These are phyloP conservation scores for Oncorhynchus clarkii DNA, from an alignment of 2,113 vertebrate species.

Conservation along the genomic window DNA sequence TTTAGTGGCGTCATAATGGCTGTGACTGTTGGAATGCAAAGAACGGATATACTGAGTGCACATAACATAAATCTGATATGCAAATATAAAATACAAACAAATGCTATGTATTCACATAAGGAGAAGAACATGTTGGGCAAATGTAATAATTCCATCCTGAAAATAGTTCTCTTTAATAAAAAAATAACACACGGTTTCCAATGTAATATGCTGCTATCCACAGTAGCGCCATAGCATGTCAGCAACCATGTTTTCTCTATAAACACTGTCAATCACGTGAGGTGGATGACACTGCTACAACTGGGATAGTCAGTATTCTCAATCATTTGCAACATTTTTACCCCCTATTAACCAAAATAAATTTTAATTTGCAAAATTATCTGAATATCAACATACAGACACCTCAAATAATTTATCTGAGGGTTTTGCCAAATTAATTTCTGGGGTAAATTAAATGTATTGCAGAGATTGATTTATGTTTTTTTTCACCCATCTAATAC, in stretches of 20 bases:
- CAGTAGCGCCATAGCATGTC: background rate
- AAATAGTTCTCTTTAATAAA: background rate
- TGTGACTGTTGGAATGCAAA: background rate
- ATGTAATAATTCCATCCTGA: background rate
- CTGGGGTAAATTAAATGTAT: slow-evolving; percentile 8
- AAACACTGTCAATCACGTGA: background rate
- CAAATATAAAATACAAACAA: background rate
- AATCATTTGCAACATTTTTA: background rate
- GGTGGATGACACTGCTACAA: background rate
- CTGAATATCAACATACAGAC: background rate
- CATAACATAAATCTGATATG: background rate
- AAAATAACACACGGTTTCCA: background rate
- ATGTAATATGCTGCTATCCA: background rate
- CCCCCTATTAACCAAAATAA: background rate
- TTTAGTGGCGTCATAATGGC: background rate
- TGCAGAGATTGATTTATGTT: background rate
- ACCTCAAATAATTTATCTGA: background rate
- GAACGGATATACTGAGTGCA: background rate
- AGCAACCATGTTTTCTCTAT: background rate
- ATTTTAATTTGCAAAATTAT: background rate
- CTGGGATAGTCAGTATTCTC: background rate
- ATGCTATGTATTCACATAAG: background rate
- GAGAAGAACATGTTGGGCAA: background rate
- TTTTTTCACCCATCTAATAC: background rate
- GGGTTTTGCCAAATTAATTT: slow-evolving; percentile 6